Evolutionary conservation across 2,113 vertebrate species (phyloP), one percentile per base, ranked within the genome.

Genomic region (Sorex araneus): DNA sequence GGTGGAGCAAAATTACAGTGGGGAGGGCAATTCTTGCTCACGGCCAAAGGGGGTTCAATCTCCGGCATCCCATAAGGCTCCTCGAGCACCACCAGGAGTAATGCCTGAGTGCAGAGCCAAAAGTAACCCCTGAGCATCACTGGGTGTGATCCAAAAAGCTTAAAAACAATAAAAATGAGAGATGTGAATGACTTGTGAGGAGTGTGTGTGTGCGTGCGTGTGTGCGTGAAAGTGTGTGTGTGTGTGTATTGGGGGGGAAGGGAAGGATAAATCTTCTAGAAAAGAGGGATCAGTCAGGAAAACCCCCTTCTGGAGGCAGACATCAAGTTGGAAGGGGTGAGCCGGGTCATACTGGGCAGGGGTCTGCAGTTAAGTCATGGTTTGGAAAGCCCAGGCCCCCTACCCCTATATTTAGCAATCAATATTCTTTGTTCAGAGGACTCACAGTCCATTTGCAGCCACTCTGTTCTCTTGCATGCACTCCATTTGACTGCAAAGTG

Each of bases 401-500:
- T 32, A 43, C 11, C 32, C 78, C 7, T 13, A 6, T 66, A 60
- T 87, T 84, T 6, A 93, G 81, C 93, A 84, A 64, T 83, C 89
- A 91, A 7, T 34, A 50, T 77, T 74, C 64, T 90, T 78, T 50
- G 6, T 67, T 94, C 66, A 23, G 60, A 85, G 40, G 64, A n/a
- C 15, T 5, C 74, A 40, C 1, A 3, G 63, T 36, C 30, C 40
- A 10, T 10, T 90, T 64, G 47, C 40, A 40, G 82, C 73, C 63
- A 40, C 36, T 47, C 93, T 12, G 28, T 47, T 64, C 63, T 95
- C 96, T 47, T 34, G 92, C 84, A 92, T 81, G 9, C 87, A 66
- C 82, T 96, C 89, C 75, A 78, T 92, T 63, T 87, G 54, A 36
- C 89, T 81, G 45, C 71, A 64, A 87, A 94, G 47, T 84, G 87